Base-by-base conservation (phyloP, 2,113 vertebrate genomes). In the Xiphophorus maculatus region DNA sequence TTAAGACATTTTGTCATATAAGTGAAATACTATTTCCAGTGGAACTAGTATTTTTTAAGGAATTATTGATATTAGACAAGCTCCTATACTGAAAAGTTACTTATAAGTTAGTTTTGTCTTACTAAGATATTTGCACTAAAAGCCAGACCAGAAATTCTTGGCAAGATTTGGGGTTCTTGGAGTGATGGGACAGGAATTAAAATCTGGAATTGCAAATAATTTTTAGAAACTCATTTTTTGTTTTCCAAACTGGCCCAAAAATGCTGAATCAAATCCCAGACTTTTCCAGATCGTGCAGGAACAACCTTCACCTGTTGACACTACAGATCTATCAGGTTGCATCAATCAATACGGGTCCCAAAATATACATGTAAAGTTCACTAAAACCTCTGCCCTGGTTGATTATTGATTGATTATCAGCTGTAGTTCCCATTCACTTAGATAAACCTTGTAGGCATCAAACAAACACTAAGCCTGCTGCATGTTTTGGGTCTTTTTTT, bases 401-500 rank as follows among this genome's bases (percentile, higher is more conserved):
- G 25, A n/a, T 54, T n/a, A n/a, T 25, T 58, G 51, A 58, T 58
- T n/a, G 22, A n/a, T 58, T 7, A 58, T 25, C 10, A 58, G 51
- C 17, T 58, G 51, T n/a, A 1, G 37, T 32, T 69, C 63, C 40
- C 25, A 30, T 30, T 22, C 22, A 60, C 40, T 60, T 54, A 13
- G 7, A 40, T 22, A 64, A 27, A 70, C 17, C 11, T 14, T 15
- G 51, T 2, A 58, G 22, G 22, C 25, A 58, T 58, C 51, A 58
- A 58, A 58, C 22, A 25, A 58, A 58, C 9, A n/a, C 25, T 25
- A 58, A 58, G 22, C 51, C 25, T 58, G 51, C 12, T 40, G 7
- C 0, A 29, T 70, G 66, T 80, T 73, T 79, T 80, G 64, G 65
- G 76, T 84, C 77, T 71, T 72, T 79, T 72, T 79, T 82, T 88